Evolutionary conservation across 2,888 invertebrate genomes (phyloP).

Genomic region (Catocala nupta): DNA sequence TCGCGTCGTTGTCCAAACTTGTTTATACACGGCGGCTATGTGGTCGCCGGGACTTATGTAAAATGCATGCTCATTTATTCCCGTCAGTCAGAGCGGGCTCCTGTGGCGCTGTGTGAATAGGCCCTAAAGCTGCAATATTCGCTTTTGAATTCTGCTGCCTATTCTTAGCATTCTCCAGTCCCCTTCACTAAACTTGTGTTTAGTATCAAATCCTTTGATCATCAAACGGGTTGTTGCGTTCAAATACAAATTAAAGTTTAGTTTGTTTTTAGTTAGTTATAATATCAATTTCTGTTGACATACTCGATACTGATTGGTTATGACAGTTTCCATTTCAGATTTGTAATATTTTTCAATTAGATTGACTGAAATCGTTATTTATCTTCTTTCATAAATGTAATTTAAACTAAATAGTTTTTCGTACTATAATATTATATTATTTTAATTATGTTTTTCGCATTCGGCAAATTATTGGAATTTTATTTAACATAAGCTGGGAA

Average conservation of each 20-base stretch:
- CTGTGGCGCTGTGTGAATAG: conserved; percentile 17
- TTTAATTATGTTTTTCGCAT: no score
- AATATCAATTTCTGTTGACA: conserved; percentile 7
- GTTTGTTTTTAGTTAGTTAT: conserved; percentile 8
- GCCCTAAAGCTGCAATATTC: conserved; percentile 33
- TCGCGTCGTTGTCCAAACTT: conserved; percentile 11
- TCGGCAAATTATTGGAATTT: no score
- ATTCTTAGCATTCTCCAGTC: conserved; percentile 16
- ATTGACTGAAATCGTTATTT: background rate
- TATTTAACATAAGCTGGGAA: no score
- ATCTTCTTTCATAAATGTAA: no score
- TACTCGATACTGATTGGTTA: background rate
- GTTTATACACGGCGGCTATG: conserved; percentile 20
- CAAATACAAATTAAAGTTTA: conserved; percentile 2
- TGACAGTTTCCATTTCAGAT: background rate
- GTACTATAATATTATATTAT: no score
- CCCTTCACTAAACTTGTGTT: conserved; percentile 5
- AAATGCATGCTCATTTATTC: conserved; percentile 43
- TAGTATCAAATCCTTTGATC: background rate
- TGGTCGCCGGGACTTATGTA: conserved; percentile 25
- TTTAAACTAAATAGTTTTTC: no score
- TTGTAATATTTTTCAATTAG: background rate
- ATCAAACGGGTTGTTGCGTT: background rate
- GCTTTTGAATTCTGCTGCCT: conserved; percentile 24
- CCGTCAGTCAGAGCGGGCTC: conserved; percentile 25